phyloP scores from a whole-genome alignment of 2,888 invertebrate genomes.

The Crematogaster levior region DNA sequence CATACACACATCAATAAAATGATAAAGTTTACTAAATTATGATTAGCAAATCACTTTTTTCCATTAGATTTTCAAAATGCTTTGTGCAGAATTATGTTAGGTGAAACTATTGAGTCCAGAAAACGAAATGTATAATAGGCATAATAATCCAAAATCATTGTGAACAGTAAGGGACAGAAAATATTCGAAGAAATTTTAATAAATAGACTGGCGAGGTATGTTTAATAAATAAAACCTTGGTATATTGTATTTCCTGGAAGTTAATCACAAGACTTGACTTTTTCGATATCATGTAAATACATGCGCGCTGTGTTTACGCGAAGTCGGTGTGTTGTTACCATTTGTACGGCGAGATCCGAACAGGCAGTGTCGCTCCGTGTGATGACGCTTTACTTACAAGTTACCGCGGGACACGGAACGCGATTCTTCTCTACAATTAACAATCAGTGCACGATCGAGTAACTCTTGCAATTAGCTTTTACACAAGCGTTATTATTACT shows the following conservation, averaged over 20 bases:
- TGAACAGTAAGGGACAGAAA: neutral
- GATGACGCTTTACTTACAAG: neutral
- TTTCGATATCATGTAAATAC: neutral
- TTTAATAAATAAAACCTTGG: neutral
- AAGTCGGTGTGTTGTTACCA: neutral
- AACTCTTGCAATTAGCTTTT: neutral
- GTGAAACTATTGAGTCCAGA: neutral
- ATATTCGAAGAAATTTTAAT: neutral
- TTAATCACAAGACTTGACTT: neutral
- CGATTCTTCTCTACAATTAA: neutral
- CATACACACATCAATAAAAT: neutral
- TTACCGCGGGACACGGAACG: neutral
- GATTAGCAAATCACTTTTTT: neutral
- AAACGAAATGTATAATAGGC: neutral
- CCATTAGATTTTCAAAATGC: neutral
- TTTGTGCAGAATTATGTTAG: too few species aligned
- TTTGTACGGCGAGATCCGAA: neutral
- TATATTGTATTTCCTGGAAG: neutral
- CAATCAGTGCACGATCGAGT: neutral
- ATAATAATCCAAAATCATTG: neutral
- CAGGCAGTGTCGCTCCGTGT: neutral
- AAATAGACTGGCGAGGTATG: neutral
- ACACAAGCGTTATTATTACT: too few species aligned
- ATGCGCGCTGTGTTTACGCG: neutral
- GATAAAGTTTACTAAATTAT: neutral